These are phyloP conservation scores for Sylvilagus bachmani DNA, from an alignment of 2,113 vertebrate species.

Conservation along the genomic window DNA sequence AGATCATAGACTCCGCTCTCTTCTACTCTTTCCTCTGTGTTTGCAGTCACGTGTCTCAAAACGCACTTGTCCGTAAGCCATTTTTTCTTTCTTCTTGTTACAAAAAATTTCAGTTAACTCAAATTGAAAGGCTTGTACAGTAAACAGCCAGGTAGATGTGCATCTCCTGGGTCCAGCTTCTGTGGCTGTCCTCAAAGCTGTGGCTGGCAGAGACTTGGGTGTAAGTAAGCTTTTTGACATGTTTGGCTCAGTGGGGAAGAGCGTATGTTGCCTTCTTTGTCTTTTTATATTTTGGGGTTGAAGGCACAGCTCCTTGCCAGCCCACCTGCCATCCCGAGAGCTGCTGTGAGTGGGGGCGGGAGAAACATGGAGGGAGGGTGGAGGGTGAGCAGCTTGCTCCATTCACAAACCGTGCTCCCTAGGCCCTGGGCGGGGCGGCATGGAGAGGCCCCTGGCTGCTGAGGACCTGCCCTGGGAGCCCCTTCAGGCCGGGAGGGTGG, in stretches of 20 bases:
- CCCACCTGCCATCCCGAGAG: not conserved
- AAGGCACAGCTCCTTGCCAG: not conserved
- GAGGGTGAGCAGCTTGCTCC: not conserved
- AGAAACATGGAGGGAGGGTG: not conserved
- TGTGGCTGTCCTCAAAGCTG: not conserved
- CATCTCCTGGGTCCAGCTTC: not conserved
- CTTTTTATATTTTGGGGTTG: not conserved
- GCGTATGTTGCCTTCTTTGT: not conserved
- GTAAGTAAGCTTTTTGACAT: not conserved
- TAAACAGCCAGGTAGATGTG: rapidly evolving
- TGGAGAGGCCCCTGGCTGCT: not conserved
- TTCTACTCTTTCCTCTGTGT: not conserved
- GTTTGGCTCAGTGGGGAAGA: not conserved
- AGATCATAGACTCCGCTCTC: not conserved
- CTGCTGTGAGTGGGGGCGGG: not conserved
- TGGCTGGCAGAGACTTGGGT: not conserved
- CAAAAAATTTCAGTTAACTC: not conserved
- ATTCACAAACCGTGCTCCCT: not conserved
- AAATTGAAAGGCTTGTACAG: not conserved
- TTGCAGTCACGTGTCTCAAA: not conserved
- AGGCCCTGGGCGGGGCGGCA: not conserved
- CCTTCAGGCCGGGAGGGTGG: not conserved
- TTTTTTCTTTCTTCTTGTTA: not conserved
- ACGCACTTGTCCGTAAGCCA: not conserved
- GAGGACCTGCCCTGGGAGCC: conserved; percentile 4